Evolutionary conservation across 2,113 vertebrate species (phyloP), one percentile per base, ranked within the genome.

Genomic region (Cricetomys ansorgei): DNA sequence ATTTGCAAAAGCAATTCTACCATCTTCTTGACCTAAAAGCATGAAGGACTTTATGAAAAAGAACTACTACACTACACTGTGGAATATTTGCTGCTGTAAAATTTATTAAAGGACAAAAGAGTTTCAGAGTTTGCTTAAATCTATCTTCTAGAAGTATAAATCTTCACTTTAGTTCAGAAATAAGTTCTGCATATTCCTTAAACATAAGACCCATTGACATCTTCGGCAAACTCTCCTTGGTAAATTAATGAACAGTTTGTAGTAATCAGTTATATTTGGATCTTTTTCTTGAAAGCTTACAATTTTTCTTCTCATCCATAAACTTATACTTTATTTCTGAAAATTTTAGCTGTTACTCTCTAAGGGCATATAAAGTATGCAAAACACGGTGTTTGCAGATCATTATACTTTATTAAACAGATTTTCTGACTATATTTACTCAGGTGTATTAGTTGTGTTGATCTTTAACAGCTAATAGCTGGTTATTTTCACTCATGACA

Each of bases 391-490:
- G 34, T 37, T 88, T 87, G 50, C 81, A 69, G 43, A 10, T 91
- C 72, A 93, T 45, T 91, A 67, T 25, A 34, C 91, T 95, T 96
- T 95, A 94, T 34, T 96, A 94, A 95, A 90, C 29, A 29, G 57
- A 23, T 93, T 93, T 93, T 91, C 64, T 81, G 50, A 94, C 83
- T 94, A 43, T 76, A 45, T 85, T 96, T 97, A 88, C 43, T 85
- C 81, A 50, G 9, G 17, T 65, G 53, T 89, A 3, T 94, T 92
- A 89, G 89, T 88, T 93, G 16, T 94, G 15, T 15, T 86, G 19
- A 53, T 94, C 53, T 65, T 93, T 59, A 94, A 90, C 70, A 80
- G 31, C 67, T 92, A 62, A 70, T 79, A 92, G 53, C 40, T 55
- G 57, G 27, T 65, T 62, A 23, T 12, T 83, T 10, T 88, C 31